Evolutionary conservation across 2,113 vertebrate genomes (phyloP).

Genomic region (Marcusenius ussheri): DNA sequence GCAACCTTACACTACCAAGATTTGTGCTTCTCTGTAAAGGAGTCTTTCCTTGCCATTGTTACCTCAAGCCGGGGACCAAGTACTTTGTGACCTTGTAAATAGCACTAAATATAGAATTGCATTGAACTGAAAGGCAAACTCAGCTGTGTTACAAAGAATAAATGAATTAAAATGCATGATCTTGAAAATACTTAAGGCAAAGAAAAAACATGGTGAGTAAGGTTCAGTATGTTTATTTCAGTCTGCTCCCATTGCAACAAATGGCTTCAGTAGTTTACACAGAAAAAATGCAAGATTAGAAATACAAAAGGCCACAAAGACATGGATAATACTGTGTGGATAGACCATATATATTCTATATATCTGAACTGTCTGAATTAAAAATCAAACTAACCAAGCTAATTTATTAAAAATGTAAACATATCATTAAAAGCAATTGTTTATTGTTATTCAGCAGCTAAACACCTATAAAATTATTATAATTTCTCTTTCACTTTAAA

Average conservation of each 20-base stretch:
- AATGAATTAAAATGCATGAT: background rate
- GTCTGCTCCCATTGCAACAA: constrained; percentile 80
- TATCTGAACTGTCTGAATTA: background rate
- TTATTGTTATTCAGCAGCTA: background rate
- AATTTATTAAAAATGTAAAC: background rate
- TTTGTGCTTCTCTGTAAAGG: background rate
- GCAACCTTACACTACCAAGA: background rate
- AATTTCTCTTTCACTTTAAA: background rate
- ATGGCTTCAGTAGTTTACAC: constrained; percentile 87
- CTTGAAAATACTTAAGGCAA: background rate
- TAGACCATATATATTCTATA: background rate
- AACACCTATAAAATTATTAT: background rate
- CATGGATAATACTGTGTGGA: constrained; percentile 26
- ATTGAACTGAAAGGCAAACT: background rate
- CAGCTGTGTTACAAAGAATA: background rate
- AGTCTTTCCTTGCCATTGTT: background rate
- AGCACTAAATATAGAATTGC: background rate
- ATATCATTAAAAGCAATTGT: background rate
- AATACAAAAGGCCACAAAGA: constrained; percentile 42
- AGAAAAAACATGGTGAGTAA: background rate
- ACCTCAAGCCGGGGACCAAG: background rate
- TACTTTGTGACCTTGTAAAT: background rate
- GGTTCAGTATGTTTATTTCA: constrained; percentile 67
- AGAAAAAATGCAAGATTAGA: constrained; percentile 55
- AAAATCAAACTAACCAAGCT: background rate